Percentiles rank a stretch among this genome's conserved stretches.
Evolutionary conservation across 2,888 invertebrate species (phyloP).

Genomic region (Hymenopus coronatus): DNA sequence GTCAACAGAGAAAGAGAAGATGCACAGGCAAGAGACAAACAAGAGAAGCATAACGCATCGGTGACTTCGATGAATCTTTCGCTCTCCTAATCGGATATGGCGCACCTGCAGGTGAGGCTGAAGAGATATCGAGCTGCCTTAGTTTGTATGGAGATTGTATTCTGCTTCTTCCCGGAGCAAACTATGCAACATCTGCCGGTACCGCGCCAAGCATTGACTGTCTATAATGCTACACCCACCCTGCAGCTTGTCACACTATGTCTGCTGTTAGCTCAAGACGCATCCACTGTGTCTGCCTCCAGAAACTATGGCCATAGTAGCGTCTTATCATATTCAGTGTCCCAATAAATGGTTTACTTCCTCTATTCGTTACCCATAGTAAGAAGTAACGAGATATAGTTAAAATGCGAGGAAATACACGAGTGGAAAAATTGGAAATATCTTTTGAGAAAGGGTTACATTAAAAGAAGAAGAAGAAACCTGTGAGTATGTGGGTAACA

Average conservation of each 20-base stretch:
- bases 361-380: too few species aligned
- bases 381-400: too few species aligned
- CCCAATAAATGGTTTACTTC: too few species aligned
- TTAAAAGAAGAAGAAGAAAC: too few species aligned
- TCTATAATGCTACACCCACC: constrained; percentile 10
- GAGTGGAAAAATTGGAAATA: too few species aligned
- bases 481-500: too few species aligned
- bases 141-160: constrained; percentile 6
- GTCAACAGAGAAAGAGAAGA: neutral
- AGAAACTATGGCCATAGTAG: neutral
- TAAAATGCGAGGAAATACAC: too few species aligned
- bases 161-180: neutral
- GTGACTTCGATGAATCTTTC: neutral
- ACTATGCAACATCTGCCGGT: constrained; percentile 12
- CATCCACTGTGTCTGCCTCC: neutral
- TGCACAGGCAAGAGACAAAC: neutral
- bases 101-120: neutral
- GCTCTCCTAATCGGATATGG: neutral
- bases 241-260: constrained; percentile 2
- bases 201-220: constrained; percentile 1
- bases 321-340: too few species aligned
- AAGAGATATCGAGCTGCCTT: neutral
- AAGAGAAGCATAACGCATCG: neutral
- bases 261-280: constrained; percentile 7
- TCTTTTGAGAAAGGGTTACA: too few species aligned